Conservation (phyloP, 2,888 invertebrate genomes). For the Molanna angustata region DNA sequence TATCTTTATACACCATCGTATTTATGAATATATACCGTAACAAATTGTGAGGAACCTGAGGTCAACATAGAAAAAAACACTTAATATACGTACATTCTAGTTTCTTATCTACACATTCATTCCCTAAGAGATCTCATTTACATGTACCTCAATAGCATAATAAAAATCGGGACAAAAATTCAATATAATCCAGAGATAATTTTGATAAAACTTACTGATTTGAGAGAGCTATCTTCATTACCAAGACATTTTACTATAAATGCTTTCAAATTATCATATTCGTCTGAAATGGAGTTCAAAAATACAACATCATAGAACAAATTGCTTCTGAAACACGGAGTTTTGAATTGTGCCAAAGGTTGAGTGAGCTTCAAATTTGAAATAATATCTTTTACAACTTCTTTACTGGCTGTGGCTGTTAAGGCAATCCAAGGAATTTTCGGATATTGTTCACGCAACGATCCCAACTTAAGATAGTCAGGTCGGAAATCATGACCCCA, state of each 20-base stretch:
- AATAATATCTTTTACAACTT: conserved; percentile 82
- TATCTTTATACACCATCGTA: no score
- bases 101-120: no score
- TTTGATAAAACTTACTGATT: conserved; percentile 53
- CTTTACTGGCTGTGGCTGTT: conserved; percentile 86
- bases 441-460: conserved; percentile 59
- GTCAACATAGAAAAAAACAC: no score
- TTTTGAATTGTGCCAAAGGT: conserved; percentile 73
- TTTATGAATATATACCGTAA: no score
- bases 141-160: no score
- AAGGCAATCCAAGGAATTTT: conserved; percentile 84
- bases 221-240: conserved; percentile 52
- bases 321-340: conserved; percentile 88
- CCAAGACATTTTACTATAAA: conserved; percentile 70
- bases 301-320: conserved; percentile 92
- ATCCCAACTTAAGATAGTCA: conserved; percentile 87
- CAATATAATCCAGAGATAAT: no score
- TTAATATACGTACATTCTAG: no score
- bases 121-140: no score
- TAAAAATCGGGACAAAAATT: no score
- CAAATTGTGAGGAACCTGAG: no score
- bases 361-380: conserved; percentile 66
- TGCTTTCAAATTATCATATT: conserved; percentile 73
- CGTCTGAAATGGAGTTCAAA: conserved; percentile 79
- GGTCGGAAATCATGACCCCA: conserved; percentile 99